These are phyloP conservation scores for Drosophila stalkeri DNA, from an alignment of 2,888 invertebrate genomes.

Conservation along the genomic window DNA sequence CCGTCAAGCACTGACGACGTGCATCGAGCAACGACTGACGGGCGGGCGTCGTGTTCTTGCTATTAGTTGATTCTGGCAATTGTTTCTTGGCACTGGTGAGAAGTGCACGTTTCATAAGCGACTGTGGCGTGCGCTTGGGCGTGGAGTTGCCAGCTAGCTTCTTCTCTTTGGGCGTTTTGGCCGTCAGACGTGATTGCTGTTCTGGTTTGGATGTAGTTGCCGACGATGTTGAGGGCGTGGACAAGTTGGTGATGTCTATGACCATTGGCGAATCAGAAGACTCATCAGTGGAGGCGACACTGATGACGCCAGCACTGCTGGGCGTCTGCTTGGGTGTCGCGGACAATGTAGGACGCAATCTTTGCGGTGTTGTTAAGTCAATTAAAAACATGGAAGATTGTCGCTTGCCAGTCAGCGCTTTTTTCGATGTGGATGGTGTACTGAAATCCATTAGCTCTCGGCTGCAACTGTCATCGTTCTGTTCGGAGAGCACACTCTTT, in stretches of 20 bases:
- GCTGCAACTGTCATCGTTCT: slow-evolving; percentile 69
- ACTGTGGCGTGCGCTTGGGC: slow-evolving; percentile 78
- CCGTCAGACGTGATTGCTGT: background rate
- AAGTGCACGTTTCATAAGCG: slow-evolving; percentile 81
- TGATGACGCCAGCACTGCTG: slow-evolving; percentile 56
- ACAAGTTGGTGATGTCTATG: slow-evolving; percentile 68
- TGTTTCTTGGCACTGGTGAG: slow-evolving; percentile 82
- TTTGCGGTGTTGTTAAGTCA: slow-evolving; percentile 82
- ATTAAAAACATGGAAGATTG: slow-evolving; percentile 82
- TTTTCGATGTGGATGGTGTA: slow-evolving; percentile 77
- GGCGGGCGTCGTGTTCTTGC: slow-evolving; percentile 23
- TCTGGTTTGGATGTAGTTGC: slow-evolving; percentile 15
- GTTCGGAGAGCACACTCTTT: slow-evolving; percentile 68
- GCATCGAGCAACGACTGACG: slow-evolving; percentile 25
- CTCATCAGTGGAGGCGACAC: slow-evolving; percentile 69
- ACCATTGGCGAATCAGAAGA: slow-evolving; percentile 64
- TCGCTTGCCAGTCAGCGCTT: slow-evolving; percentile 34
- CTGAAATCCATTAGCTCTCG: slow-evolving; percentile 65
- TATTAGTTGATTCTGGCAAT: slow-evolving; percentile 30
- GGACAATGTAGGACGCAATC: slow-evolving; percentile 39
- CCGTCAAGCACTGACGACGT: slow-evolving; percentile 61
- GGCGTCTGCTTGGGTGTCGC: slow-evolving; percentile 43
- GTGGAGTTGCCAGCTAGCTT: slow-evolving; percentile 41
- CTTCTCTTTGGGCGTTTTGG: slow-evolving; percentile 53
- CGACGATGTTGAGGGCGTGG: slow-evolving; percentile 34